Conservation (phyloP, 2,797 vertebrate genomes). For the Anableps anableps region DNA sequence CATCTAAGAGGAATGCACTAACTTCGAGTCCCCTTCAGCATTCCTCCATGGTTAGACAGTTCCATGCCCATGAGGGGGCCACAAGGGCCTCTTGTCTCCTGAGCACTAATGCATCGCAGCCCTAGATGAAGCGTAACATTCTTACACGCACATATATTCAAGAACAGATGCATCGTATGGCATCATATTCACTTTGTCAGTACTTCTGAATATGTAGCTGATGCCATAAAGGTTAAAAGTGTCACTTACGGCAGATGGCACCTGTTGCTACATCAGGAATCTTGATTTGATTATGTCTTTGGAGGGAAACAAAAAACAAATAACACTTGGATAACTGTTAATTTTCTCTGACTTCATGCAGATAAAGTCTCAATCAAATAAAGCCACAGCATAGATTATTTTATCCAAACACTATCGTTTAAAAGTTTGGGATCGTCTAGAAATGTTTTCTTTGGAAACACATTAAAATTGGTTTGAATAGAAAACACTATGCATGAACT, state of each 20-base stretch:
- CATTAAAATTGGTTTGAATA: neutral
- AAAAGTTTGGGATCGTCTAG: neutral
- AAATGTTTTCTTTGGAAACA: neutral
- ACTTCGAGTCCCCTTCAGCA: slow-evolving; percentile 67
- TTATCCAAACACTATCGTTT: neutral
- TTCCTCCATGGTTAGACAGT: slow-evolving; percentile 71
- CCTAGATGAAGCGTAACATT: slow-evolving; percentile 60
- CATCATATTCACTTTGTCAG: slow-evolving; percentile 28
- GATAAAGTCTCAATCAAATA: neutral
- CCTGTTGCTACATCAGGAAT: slow-evolving; percentile 31
- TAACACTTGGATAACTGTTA: neutral
- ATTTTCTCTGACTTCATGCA: neutral
- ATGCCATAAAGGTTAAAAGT: slow-evolving; percentile 13
- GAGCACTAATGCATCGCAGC: slow-evolving; percentile 75
- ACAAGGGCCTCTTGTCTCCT: slow-evolving; percentile 74
- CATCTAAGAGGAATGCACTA: slow-evolving; percentile 68
- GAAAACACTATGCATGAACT: neutral
- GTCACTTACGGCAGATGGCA: slow-evolving; percentile 14
- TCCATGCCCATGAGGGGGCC: slow-evolving; percentile 69
- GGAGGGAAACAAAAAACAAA: neutral
- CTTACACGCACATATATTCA: slow-evolving; percentile 51
- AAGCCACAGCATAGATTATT: neutral
- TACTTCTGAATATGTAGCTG: slow-evolving; percentile 8
- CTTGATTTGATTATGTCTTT: neutral
- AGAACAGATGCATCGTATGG: slow-evolving; percentile 41